Conservation (phyloP, 2,113 vertebrate species). For the Tauraco erythrolophus region DNA sequence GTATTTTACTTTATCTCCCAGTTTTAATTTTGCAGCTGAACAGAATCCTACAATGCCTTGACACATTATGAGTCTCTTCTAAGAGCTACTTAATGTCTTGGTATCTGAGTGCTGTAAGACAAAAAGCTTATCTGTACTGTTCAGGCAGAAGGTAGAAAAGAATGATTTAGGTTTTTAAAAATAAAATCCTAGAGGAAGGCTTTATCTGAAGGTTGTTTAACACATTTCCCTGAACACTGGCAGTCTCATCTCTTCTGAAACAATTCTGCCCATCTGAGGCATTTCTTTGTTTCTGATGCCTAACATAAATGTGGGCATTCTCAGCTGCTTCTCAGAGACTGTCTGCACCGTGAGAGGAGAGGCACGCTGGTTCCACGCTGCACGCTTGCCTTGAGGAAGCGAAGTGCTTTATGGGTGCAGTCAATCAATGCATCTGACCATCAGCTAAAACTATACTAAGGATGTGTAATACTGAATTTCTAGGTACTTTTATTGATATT, state of each 20-base stretch:
- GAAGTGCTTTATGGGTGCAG: neutral
- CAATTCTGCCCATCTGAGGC: neutral
- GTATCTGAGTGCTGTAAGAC: constrained; percentile 8
- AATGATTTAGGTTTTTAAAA: neutral
- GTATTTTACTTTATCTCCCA: neutral
- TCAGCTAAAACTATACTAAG: neutral
- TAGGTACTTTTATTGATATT: neutral
- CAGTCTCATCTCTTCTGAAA: neutral
- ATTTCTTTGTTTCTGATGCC: neutral
- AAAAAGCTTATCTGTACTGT: constrained; percentile 35
- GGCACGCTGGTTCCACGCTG: rapidly evolving
- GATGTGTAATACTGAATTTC: neutral
- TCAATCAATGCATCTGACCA: neutral
- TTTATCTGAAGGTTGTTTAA: constrained; percentile 8
- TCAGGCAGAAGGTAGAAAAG: constrained; percentile 21
- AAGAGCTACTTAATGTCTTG: neutral
- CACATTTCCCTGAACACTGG: neutral
- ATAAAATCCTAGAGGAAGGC: neutral
- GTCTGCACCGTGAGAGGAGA: neutral
- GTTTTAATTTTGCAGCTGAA: constrained; percentile 41
- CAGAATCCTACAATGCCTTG: neutral
- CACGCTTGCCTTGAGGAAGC: neutral
- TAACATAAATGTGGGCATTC: neutral
- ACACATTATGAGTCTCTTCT: constrained; percentile 4
- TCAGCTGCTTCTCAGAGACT: neutral